Evolutionary conservation across 2,113 vertebrate genomes (phyloP), one percentile per base, ranked within the genome.

Genomic region (Brienomyrus brachyistius): DNA sequence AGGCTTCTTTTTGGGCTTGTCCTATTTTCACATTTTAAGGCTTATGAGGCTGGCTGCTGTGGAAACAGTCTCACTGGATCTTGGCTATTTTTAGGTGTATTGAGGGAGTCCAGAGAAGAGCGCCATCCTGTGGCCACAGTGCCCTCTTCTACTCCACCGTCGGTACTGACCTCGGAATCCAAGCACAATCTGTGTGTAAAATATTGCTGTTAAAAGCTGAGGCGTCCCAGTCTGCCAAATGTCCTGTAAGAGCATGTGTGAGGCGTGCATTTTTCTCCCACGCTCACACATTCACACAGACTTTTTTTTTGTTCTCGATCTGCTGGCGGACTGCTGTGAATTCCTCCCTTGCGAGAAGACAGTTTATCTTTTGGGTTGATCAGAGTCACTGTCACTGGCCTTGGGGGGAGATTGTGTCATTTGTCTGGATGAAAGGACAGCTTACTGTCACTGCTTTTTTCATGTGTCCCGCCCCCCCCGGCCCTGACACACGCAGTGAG

Each of bases 21-120:
- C 74, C 74, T 80, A 80, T 80, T 80, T 80, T 19, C 74, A 80
- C 74, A 80, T 80, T 80, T 80, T 80, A 80, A 80, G 74, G 74
- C 74, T 80, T 80, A 40, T 80, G 74, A 80, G 35, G 35, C 35
- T 80, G 31, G 43, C 31, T 80, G 35, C 74, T 40, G 74, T 80
- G 74, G 74, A 80, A 77, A 80, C 35, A 17, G 74, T 80, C 74
- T 80, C 74, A 43, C 35, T 40, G 15, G 35, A 43, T 35, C 74
- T 19, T 43, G 74, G 15, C 74, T 80, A 80, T 80, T 80, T 80
- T 80, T 7, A n/a, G 74, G 31, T 43, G 13, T 80, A 17, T 35
- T 80, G 31, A 80, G 31, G 40, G 43, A 80, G 74, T 80, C 74
- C 74, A 19, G 35, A 43, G 74, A 40, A 19, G 1, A 80, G 74